These are phyloP conservation scores for Australoheros scitulus DNA, from an alignment of 2,113 vertebrate genomes.

Conservation along the genomic window DNA sequence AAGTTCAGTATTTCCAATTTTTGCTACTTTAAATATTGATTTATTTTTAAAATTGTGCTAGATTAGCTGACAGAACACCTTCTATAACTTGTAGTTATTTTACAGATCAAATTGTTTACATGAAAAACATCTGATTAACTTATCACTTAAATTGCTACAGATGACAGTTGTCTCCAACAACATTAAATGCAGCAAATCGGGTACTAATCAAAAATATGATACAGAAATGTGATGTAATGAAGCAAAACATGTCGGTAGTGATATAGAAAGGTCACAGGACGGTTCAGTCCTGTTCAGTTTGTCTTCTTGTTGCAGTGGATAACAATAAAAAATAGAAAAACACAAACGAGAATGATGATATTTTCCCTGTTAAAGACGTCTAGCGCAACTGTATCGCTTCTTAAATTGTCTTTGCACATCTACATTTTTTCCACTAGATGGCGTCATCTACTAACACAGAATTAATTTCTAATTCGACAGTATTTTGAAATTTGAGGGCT, in stretches of 20 bases:
- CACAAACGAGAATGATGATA: no score
- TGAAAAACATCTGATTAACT: background rate
- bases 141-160: background rate
- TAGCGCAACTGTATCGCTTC: background rate
- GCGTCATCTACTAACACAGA: slow-evolving; percentile 10
- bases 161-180: background rate
- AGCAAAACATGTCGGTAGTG: background rate
- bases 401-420: slow-evolving; percentile 21
- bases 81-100: background rate
- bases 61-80: background rate
- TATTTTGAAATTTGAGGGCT: background rate
- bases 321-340: background rate
- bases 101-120: background rate
- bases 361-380: no score
- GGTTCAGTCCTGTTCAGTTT: background rate
- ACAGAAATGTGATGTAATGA: background rate
- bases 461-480: background rate
- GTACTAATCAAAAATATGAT: background rate
- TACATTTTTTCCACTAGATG: slow-evolving; percentile 61
- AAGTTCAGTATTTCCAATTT: background rate
- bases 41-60: background rate
- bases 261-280: no score
- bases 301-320: fast-evolving
- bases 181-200: background rate
- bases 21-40: background rate